These are phyloP conservation scores for Pogonophryne albipinna DNA, from an alignment of 2,797 vertebrate genomes.

Conservation along the genomic window DNA sequence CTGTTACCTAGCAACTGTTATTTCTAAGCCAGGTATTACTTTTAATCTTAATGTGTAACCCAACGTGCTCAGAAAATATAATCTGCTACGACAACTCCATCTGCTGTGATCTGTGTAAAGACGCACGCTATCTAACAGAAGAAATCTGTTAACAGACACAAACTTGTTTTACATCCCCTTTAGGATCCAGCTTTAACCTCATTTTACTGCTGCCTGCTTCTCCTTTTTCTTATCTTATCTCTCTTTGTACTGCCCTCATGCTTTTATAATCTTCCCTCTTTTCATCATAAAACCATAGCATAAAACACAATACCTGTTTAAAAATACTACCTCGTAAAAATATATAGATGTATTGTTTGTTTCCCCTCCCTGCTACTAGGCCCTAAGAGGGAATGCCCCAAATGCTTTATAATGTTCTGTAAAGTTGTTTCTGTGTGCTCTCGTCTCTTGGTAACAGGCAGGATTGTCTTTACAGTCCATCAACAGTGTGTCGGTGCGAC, in stretches of 20 bases:
- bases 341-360: background rate
- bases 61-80: background rate
- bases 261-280: slow-evolving; percentile 56
- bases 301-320: background rate
- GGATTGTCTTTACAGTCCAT: slow-evolving; percentile 22
- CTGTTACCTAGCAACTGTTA: background rate
- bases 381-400: slow-evolving; percentile 1
- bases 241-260: background rate
- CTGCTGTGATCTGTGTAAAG: background rate
- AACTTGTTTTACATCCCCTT: background rate
- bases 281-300: slow-evolving; percentile 33
- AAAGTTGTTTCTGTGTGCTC: background rate
- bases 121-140: background rate
- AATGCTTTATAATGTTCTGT: background rate
- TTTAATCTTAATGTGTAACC: background rate
- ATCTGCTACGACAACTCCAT: background rate
- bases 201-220: slow-evolving; percentile 42
- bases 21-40: background rate
- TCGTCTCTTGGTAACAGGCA: background rate
- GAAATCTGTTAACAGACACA: background rate
- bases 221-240: slow-evolving; percentile 53
- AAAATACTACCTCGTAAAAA: slow-evolving; percentile 15
- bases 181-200: background rate
- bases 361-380: background rate
- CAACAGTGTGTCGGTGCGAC: slow-evolving; percentile 16